These are phyloP conservation scores for Ciconia nigra DNA, from an alignment of 2,797 vertebrate genomes.

Conservation along the genomic window DNA sequence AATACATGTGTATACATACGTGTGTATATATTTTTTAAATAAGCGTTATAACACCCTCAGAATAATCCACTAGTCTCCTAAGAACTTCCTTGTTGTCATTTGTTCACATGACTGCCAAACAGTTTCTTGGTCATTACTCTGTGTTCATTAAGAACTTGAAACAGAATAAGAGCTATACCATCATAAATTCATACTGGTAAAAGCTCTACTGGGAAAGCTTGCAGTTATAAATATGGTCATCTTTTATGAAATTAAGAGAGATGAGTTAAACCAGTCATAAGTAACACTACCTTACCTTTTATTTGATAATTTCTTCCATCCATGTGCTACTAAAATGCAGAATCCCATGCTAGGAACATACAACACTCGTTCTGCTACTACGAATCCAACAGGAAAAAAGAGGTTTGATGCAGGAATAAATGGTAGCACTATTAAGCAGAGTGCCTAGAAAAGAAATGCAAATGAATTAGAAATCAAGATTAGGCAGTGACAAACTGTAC, in stretches of 20 bases:
- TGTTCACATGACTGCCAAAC: not conserved
- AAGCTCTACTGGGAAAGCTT: not conserved
- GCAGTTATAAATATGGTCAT: not conserved
- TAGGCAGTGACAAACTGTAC: not conserved
- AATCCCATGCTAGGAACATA: slow-evolving; percentile 99
- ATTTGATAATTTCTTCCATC: slow-evolving; percentile 86
- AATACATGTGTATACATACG: too few relatives aligned
- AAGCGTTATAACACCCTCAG: not conserved
- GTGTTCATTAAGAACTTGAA: not conserved
- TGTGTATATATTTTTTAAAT: not conserved
- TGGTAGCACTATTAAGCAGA: slow-evolving; percentile 92
- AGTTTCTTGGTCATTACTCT: not conserved
- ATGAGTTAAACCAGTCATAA: not conserved
- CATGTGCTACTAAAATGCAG: slow-evolving; percentile 94
- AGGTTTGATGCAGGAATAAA: slow-evolving; percentile 97
- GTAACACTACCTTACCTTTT: slow-evolving; percentile 80
- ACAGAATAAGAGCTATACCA: not conserved
- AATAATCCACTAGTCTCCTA: not conserved
- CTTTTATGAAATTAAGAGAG: not conserved
- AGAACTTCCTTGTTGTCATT: not conserved
- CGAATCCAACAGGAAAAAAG: slow-evolving; percentile 98
- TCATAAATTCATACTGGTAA: not conserved
- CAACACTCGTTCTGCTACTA: slow-evolving; percentile 94
- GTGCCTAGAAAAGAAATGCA: slow-evolving; percentile 79
- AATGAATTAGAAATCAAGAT: not conserved